A percentile compares a stretch with the other conserved stretches of the same genome.
These are phyloP conservation scores for Troides helena DNA, from an alignment of 2,888 invertebrate species.

Conservation along the genomic window DNA sequence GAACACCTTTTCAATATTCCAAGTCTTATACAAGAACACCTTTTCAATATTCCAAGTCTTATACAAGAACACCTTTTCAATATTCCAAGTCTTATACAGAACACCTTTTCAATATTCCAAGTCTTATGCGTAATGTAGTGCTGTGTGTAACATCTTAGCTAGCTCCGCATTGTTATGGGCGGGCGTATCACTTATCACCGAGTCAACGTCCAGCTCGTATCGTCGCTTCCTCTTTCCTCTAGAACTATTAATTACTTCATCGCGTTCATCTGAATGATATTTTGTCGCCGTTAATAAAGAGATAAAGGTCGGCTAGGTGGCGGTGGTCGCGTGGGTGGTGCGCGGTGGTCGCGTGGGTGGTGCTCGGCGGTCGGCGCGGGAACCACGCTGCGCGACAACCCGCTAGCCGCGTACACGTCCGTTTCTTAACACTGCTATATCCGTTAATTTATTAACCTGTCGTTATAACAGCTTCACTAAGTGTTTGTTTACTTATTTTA, in stretches of 20 bases:
- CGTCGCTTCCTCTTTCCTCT: too few relatives aligned
- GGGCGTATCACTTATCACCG: too few relatives aligned
- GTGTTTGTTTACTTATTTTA: slow-evolving; percentile 35
- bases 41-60: too few relatives aligned
- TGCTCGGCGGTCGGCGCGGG: slow-evolving; percentile 56
- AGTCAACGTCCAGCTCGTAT: too few relatives aligned
- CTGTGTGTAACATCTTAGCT: too few relatives aligned
- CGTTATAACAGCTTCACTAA: slow-evolving; percentile 31
- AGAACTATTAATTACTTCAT: not conserved
- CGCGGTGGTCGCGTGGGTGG: slow-evolving; percentile 37
- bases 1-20: too few relatives aligned
- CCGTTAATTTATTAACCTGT: slow-evolving; percentile 29
- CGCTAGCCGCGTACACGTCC: slow-evolving; percentile 29
- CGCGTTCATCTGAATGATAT: not conserved
- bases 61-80: too few relatives aligned
- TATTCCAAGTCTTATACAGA: too few relatives aligned
- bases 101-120: too few relatives aligned
- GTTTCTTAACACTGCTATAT: slow-evolving; percentile 10
- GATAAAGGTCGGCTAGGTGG: slow-evolving; percentile 40
- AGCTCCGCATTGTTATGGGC: too few relatives aligned
- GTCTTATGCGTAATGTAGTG: too few relatives aligned
- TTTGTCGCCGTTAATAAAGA: slow-evolving; percentile 22
- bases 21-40: too few relatives aligned
- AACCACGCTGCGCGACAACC: slow-evolving; percentile 57
- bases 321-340: slow-evolving; percentile 36